A percentile compares a stretch with the other conserved stretches of the same genome.
Conservation (phyloP, 2,113 vertebrate genomes). For the Gracilinanus agilis region DNA sequence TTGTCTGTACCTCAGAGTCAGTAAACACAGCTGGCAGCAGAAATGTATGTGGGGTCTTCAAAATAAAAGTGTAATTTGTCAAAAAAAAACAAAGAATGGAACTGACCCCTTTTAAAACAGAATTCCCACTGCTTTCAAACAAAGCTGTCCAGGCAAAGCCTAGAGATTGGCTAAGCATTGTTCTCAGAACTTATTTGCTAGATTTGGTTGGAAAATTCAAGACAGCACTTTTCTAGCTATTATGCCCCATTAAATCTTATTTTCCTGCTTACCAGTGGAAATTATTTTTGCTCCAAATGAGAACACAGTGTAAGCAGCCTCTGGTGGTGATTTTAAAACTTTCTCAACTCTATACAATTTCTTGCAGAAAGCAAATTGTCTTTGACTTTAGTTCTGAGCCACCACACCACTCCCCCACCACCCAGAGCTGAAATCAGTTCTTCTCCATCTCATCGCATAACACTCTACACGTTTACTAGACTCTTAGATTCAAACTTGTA, state of each 20-base stretch:
- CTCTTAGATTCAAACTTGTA: not conserved
- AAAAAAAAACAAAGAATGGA: not conserved
- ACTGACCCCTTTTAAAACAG: not conserved
- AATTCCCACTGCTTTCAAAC: not conserved
- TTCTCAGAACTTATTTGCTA: not conserved
- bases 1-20: not conserved
- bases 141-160: not conserved
- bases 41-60: not conserved
- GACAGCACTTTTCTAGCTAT: slow-evolving; percentile 11
- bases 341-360: not conserved
- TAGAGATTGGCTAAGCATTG: slow-evolving; percentile 8
- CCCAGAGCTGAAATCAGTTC: not conserved
- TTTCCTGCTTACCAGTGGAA: slow-evolving; percentile 27
- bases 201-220: not conserved
- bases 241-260: slow-evolving; percentile 34
- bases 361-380: not conserved
- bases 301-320: not conserved
- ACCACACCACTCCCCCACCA: no score
- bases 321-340: not conserved
- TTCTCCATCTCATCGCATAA: not conserved
- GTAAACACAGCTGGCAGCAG: not conserved
- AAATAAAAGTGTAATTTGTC: not conserved
- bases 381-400: no score
- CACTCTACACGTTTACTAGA: not conserved
- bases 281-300: not conserved